Percentiles rank a stretch among this genome's conserved stretches.
Evolutionary conservation across 1,140 invertebrate genomes (phyloP).

Genomic region (Papilio helenus): DNA sequence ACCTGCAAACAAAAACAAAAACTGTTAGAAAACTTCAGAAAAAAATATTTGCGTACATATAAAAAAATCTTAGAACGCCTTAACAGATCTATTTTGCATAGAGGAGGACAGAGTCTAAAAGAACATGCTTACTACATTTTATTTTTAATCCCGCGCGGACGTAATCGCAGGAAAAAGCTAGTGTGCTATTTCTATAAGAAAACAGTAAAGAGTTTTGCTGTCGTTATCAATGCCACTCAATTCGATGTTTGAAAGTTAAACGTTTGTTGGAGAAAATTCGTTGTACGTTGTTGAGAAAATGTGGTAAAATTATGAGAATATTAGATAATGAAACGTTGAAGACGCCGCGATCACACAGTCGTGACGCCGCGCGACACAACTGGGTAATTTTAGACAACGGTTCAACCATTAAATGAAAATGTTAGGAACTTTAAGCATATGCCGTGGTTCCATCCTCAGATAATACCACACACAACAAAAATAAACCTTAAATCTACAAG

Average conservation of each 20-base stretch:
- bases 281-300: neutral
- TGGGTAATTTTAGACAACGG: conserved; percentile 38
- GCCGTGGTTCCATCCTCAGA: conserved; percentile 50
- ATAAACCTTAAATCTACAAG: conserved; percentile 11
- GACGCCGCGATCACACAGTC: conserved; percentile 40
- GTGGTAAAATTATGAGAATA: conserved; percentile 25
- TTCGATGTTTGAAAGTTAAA: neutral
- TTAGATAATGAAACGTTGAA: conserved; percentile 32
- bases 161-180: no score
- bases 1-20: conserved; percentile 67
- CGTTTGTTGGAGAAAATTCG: neutral
- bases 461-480: neutral
- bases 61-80: no score
- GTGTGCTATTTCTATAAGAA: no score
- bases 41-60: no score
- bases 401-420: conserved; percentile 52
- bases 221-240: neutral
- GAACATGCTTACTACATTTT: no score
- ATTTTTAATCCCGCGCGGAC: no score
- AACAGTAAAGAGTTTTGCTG: neutral
- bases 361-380: conserved; percentile 43
- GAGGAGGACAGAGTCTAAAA: no score
- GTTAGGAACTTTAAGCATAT: conserved; percentile 54
- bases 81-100: no score
- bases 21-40: no score